Evolutionary conservation across 2,113 vertebrate genomes (phyloP).

Genomic region (Promerops cafer): DNA sequence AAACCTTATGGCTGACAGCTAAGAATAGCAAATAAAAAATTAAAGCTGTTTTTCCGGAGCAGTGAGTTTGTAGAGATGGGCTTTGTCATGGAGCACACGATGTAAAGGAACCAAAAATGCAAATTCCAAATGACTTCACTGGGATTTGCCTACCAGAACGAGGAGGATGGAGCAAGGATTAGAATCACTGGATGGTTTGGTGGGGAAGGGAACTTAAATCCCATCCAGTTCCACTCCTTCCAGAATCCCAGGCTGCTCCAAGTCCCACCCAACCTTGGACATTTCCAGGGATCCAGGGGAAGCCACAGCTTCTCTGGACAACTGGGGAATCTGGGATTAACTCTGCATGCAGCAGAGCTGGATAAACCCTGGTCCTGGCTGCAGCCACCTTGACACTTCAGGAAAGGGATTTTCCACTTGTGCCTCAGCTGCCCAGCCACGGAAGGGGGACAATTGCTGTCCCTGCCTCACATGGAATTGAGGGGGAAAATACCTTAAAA

Average conservation of each 20-base stretch:
- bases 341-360: background rate
- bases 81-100: background rate
- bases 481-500: background rate
- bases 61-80: background rate
- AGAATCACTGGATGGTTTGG: background rate
- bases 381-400: background rate
- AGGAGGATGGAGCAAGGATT: background rate
- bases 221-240: background rate
- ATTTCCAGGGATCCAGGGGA: background rate
- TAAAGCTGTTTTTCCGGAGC: background rate
- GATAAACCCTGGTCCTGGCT: background rate
- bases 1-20: background rate
- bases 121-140: background rate
- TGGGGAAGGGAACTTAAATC: background rate
- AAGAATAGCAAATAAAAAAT: background rate
- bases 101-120: background rate
- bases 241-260: background rate
- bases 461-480: background rate
- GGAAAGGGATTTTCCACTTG: background rate
- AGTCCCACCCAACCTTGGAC: rapidly evolving
- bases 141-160: background rate
- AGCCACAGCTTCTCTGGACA: background rate
- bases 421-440: background rate
- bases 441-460: background rate
- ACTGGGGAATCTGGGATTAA: background rate